These are phyloP conservation scores for Micropterix aruncella DNA, from an alignment of 2,888 invertebrate species.

Conservation along the genomic window DNA sequence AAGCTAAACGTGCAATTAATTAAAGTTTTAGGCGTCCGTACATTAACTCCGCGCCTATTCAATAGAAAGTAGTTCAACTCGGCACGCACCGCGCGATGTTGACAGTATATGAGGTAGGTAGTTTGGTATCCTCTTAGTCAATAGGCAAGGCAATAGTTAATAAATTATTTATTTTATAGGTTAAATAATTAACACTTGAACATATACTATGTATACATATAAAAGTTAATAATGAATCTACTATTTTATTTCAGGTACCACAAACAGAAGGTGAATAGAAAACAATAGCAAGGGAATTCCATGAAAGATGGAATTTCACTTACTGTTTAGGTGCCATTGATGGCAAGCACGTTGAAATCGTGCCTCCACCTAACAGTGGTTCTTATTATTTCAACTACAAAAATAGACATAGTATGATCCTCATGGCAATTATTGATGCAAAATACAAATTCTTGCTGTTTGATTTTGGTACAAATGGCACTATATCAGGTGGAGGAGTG, in stretches of 20 bases:
- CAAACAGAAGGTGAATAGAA: slow-evolving; percentile 11
- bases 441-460: slow-evolving; percentile 13
- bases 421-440: slow-evolving; percentile 13
- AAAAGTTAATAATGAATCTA: background rate
- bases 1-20: too few relatives aligned
- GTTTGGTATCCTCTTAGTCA: too few relatives aligned
- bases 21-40: too few relatives aligned
- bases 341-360: slow-evolving; percentile 14
- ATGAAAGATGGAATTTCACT: slow-evolving; percentile 13
- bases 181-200: too few relatives aligned
- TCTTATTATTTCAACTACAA: slow-evolving; percentile 16
- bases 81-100: too few relatives aligned
- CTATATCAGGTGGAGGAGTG: slow-evolving; percentile 14
- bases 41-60: too few relatives aligned
- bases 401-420: slow-evolving; percentile 11
- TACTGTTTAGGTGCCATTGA: slow-evolving; percentile 14
- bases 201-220: too few relatives aligned
- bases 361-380: slow-evolving; percentile 12
- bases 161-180: too few relatives aligned
- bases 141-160: too few relatives aligned
- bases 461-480: slow-evolving; percentile 13
- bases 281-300: slow-evolving; percentile 12
- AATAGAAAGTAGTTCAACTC: too few relatives aligned
- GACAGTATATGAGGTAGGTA: too few relatives aligned
- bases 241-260: slow-evolving; percentile 12